phyloP scores from a whole-genome alignment of 2,797 vertebrate genomes.

The Siniperca undulata region DNA sequence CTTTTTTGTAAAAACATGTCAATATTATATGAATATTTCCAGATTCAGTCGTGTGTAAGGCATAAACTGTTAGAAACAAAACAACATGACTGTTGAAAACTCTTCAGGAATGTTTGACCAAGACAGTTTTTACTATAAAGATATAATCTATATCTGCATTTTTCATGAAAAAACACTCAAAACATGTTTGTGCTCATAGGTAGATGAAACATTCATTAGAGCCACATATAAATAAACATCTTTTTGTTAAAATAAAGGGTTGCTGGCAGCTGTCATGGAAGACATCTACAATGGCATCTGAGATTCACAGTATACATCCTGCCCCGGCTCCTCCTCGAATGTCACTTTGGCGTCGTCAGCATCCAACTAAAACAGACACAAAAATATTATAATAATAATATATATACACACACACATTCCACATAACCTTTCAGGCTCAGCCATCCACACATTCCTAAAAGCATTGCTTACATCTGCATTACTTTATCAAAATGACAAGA shows the following conservation, averaged over 20 bases:
- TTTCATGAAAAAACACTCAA: constrained; percentile 26
- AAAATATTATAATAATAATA: not conserved
- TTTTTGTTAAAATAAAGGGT: constrained; percentile 42
- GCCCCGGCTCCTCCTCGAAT: constrained; percentile 91
- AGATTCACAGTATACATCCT: constrained; percentile 92
- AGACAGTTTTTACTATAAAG: not conserved
- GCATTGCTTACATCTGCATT: not conserved
- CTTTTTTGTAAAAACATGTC: constrained; percentile 19
- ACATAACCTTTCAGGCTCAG: not conserved
- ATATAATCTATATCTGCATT: constrained; percentile 22
- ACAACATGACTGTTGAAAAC: constrained; percentile 4
- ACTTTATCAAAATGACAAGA: not conserved
- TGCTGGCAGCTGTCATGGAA: constrained; percentile 27
- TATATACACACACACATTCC: not conserved
- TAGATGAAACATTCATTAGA: constrained; percentile 43
- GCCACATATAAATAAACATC: constrained; percentile 53
- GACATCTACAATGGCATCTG: constrained; percentile 91
- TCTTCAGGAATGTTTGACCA: constrained; percentile 13
- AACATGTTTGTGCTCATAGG: constrained; percentile 34
- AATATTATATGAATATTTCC: constrained; percentile 13
- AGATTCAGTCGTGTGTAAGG: not conserved
- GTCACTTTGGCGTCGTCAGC: constrained; percentile 88
- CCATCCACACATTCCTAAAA: not conserved
- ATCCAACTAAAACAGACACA: constrained; percentile 88
- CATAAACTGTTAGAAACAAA: constrained; percentile 1